Evolutionary conservation across 2,888 invertebrate genomes (phyloP).

Genomic region (Carcina quercana): DNA sequence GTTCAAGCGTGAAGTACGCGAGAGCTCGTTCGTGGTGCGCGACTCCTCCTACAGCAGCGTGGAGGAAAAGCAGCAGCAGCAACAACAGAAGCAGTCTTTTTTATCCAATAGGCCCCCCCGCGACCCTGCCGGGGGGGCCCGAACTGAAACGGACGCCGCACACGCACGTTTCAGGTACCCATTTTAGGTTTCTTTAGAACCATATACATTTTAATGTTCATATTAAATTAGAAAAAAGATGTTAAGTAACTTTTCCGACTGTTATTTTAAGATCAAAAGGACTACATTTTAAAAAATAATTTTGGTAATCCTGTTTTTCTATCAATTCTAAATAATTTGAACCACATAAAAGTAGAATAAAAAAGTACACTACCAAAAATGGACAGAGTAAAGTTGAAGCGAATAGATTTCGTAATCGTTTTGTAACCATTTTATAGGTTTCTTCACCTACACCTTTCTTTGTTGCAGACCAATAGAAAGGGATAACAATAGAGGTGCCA

Average conservation of each 20-base stretch:
- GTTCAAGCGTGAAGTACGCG: constrained; percentile 55
- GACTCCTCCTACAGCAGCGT: constrained; percentile 66
- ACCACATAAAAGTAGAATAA: no score
- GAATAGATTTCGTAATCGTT: background rate
- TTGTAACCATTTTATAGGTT: background rate
- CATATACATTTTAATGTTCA: no score
- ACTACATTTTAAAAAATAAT: no score
- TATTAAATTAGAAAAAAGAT: no score
- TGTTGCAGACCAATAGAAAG: constrained; percentile 64
- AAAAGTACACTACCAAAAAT: no score
- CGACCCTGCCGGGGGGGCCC: constrained; percentile 72
- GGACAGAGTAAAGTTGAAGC: no score
- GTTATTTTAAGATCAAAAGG: no score
- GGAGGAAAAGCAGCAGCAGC: constrained; percentile 51
- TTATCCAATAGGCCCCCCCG: constrained; percentile 76
- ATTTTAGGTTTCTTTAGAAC: no score
- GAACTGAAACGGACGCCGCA: constrained; percentile 72
- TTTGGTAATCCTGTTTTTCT: no score
- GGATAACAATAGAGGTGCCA: constrained; percentile 85
- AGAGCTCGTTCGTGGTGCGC: constrained; percentile 63
- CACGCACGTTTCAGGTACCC: constrained; percentile 66
- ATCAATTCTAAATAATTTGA: no score
- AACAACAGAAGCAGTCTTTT: constrained; percentile 65
- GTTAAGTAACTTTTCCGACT: no score
- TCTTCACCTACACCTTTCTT: no score